A percentile compares a stretch with the other conserved stretches of the same genome.
phyloP scores from a whole-genome alignment of 2,797 vertebrate species.

The Peromyscus eremicus region DNA sequence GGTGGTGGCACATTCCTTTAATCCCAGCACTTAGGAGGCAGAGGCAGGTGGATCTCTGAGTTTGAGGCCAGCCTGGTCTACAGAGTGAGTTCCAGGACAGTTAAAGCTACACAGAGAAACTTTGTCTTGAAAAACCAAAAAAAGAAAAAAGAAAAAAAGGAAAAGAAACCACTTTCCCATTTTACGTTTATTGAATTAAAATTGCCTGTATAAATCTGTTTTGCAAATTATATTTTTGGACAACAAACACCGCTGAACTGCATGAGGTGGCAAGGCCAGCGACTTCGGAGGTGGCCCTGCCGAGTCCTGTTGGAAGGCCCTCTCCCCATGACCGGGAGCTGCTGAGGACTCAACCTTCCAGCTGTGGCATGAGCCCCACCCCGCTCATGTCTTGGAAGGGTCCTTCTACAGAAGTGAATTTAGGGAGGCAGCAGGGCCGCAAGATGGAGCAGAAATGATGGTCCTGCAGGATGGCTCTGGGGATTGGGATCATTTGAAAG shows the following conservation, averaged over 20 bases:
- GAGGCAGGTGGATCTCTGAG: not conserved
- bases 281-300: not conserved
- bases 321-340: not conserved
- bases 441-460: not conserved
- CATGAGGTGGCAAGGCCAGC: not conserved
- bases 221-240: constrained; percentile 64
- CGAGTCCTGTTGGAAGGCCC: not conserved
- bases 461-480: accelerated
- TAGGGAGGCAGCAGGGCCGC: not conserved
- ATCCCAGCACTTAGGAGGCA: too few relatives aligned
- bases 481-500: not conserved
- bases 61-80: not conserved
- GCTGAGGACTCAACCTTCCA: not conserved
- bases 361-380: not conserved
- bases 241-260: not conserved
- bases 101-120: not conserved
- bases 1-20: too few relatives aligned
- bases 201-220: constrained; percentile 49
- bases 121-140: too few relatives aligned
- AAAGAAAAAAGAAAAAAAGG: too few relatives aligned
- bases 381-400: not conserved
- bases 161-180: constrained; percentile 34
- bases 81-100: not conserved
- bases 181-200: constrained; percentile 62
- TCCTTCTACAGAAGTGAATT: not conserved